Evolutionary conservation across 2,113 vertebrate genomes (phyloP).

Genomic region (Myrmecophaga tridactyla): DNA sequence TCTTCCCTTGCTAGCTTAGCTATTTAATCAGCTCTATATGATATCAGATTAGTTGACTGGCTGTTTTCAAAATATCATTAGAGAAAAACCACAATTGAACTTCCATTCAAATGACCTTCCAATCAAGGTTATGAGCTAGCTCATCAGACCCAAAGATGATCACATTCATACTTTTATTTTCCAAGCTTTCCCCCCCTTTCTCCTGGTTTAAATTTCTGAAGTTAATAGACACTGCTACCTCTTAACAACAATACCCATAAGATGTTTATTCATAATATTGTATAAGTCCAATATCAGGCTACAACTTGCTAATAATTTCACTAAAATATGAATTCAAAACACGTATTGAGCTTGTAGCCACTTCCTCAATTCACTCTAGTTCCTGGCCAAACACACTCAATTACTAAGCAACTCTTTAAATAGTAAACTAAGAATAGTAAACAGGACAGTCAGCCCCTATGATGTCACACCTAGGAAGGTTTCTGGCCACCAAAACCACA

Average conservation of each 20-base stretch:
- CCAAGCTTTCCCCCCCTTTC: not conserved
- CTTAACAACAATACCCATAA: not conserved
- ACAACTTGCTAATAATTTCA: slow-evolving; percentile 5
- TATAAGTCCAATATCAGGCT: not conserved
- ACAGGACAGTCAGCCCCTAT: not conserved
- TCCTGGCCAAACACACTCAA: slow-evolving; percentile 23
- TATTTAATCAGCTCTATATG: not conserved
- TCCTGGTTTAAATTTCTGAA: slow-evolving; percentile 10
- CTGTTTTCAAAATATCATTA: slow-evolving; percentile 9
- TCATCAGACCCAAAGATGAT: not conserved
- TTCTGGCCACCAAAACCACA: slow-evolving; percentile 22
- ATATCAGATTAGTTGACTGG: not conserved
- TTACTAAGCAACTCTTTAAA: slow-evolving; percentile 29
- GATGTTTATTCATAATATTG: not conserved
- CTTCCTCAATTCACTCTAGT: not conserved
- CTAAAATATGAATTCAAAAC: not conserved
- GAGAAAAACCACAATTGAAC: slow-evolving; percentile 16
- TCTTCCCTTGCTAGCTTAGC: not conserved
- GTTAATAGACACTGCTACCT: not conserved
- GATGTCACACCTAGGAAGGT: slow-evolving; percentile 18
- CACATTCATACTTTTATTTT: not conserved
- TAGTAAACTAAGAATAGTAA: slow-evolving; percentile 32
- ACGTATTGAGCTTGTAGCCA: not conserved
- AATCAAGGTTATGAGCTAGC: not conserved
- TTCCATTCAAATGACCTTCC: not conserved